Evolutionary conservation across 2,888 invertebrate species (phyloP).

Genomic region (Creontiades dilutus): DNA sequence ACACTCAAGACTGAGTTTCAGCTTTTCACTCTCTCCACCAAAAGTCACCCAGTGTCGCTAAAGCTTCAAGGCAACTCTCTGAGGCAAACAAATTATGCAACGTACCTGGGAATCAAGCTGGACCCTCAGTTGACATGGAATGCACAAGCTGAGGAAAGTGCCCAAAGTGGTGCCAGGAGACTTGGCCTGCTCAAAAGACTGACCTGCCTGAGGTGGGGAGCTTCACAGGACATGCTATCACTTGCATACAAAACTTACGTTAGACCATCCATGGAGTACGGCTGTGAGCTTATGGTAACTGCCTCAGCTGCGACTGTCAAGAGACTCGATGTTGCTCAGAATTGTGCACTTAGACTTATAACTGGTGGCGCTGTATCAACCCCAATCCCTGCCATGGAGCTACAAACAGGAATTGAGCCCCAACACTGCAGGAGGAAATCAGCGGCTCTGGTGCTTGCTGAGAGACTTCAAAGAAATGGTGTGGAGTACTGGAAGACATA

Average conservation of each 20-base stretch:
- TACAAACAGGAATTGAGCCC: not conserved
- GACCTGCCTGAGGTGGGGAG: not conserved
- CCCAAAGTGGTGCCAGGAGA: not conserved
- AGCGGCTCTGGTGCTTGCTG: not conserved
- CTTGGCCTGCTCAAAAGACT: not conserved
- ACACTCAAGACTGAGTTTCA: conserved; percentile 11
- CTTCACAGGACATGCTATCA: not conserved
- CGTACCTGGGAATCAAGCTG: not conserved
- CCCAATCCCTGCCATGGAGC: not conserved
- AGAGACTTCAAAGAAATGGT: not conserved
- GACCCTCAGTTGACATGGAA: not conserved
- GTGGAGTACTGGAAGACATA: not conserved
- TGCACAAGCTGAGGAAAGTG: not conserved
- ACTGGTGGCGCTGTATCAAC: no score
- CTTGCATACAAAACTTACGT: not conserved
- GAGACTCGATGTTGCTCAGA: no score
- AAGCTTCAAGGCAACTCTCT: not conserved
- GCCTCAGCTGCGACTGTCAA: not conserved
- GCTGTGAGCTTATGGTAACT: not conserved
- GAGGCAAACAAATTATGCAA: not conserved
- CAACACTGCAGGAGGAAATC: not conserved
- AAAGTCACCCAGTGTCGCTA: not conserved
- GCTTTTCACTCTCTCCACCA: conserved; percentile 34
- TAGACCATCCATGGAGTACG: conserved; percentile 14
- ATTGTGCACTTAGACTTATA: no score